phyloP scores from a whole-genome alignment of 2,797 vertebrate species.

The Leucoraja ocellata region DNA sequence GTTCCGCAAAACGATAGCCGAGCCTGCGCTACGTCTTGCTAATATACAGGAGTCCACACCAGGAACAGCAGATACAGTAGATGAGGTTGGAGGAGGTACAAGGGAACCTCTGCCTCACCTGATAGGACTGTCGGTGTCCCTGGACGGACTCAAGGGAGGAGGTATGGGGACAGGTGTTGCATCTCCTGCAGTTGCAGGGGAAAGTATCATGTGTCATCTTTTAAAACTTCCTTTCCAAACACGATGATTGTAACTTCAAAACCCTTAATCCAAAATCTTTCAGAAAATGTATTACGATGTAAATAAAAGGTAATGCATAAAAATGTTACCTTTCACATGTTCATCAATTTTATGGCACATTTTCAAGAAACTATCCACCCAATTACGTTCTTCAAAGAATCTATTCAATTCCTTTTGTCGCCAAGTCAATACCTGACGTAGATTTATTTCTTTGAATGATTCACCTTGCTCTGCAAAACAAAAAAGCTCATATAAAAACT shows the following conservation, averaged over 20 bases:
- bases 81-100: no score
- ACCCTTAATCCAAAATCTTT: not conserved
- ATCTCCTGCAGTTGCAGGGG: no score
- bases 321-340: conserved; percentile 61
- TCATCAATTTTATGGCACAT: conserved; percentile 64
- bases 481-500: conserved; percentile 21
- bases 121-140: no score
- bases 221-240: not conserved
- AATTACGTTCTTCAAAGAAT: conserved; percentile 58
- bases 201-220: not conserved
- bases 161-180: no score
- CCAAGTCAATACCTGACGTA: conserved; percentile 50
- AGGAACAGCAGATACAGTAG: no score
- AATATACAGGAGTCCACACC: no score
- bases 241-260: not conserved
- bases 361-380: conserved; percentile 63
- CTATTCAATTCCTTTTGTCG: conserved; percentile 56
- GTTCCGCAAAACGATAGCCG: no score
- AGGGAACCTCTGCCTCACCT: no score
- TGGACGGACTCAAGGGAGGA: no score
- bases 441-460: accelerated
- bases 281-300: not conserved
- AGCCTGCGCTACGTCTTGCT: no score
- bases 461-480: conserved; percentile 46
- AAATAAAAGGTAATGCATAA: not conserved